phyloP scores from a whole-genome alignment of 2,113 vertebrate species.

The Noctilio leporinus region DNA sequence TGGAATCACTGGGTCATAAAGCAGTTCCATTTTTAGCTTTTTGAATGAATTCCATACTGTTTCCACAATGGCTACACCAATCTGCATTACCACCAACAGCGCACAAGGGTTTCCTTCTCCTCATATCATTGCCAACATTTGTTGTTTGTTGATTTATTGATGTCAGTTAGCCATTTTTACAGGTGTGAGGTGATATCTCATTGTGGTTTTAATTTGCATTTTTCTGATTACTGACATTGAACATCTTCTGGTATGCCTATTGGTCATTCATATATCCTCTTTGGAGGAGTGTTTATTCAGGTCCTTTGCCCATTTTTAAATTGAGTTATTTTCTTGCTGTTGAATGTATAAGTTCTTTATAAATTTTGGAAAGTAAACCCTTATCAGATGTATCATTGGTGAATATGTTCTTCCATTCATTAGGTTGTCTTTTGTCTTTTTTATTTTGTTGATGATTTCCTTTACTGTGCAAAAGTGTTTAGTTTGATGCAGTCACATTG shows the following conservation, averaged over 20 bases:
- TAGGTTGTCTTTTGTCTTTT: background rate
- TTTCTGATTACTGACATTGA: background rate
- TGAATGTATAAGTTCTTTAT: background rate
- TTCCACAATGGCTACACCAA: background rate
- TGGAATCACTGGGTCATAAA: background rate
- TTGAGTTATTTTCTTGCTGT: background rate
- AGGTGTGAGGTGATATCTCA: background rate
- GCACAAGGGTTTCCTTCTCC: background rate
- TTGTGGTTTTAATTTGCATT: background rate
- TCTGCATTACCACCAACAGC: background rate
- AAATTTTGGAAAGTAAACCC: background rate
- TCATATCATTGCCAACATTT: background rate
- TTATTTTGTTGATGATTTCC: background rate
- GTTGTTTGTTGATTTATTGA: background rate
- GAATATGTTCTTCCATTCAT: background rate
- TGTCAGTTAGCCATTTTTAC: background rate
- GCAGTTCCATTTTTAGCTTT: background rate
- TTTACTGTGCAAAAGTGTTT: background rate
- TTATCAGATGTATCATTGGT: background rate
- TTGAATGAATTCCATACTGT: background rate
- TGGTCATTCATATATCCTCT: background rate
- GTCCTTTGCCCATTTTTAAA: background rate
- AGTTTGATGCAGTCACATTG: background rate
- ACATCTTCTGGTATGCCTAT: background rate
- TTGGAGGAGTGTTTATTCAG: background rate